These are phyloP conservation scores for Linurgus olivaceus DNA, from an alignment of 2,797 vertebrate species.

Conservation along the genomic window DNA sequence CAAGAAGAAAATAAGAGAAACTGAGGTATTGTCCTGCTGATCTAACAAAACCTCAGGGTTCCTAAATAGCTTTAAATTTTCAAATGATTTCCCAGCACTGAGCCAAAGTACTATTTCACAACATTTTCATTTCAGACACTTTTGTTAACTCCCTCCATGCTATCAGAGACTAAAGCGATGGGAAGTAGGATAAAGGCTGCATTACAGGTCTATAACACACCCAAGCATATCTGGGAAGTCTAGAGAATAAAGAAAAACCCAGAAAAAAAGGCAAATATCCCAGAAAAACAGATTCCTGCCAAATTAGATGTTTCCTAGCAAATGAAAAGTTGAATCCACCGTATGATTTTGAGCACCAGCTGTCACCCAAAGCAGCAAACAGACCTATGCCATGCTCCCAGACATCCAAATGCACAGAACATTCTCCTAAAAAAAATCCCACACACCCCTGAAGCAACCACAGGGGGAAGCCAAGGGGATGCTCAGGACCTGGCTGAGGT, in stretches of 20 bases:
- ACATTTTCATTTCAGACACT: not conserved
- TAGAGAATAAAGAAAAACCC: not conserved
- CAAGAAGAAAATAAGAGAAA: not conserved
- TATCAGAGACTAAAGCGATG: not conserved
- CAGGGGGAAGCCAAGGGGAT: not conserved
- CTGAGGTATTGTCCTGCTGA: not conserved
- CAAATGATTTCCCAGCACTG: not conserved
- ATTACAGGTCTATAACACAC: not conserved
- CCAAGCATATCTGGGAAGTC: not conserved
- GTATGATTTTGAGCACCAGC: not conserved
- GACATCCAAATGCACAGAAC: not conserved
- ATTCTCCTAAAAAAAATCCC: not conserved
- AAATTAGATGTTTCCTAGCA: not conserved
- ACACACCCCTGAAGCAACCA: accelerated
- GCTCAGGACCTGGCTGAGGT: not conserved
- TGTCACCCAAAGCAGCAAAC: not conserved
- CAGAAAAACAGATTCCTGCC: not conserved
- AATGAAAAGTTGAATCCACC: not conserved
- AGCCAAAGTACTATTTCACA: not conserved
- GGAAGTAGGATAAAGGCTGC: not conserved
- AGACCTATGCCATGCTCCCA: not conserved
- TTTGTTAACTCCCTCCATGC: not conserved
- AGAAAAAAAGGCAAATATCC: not conserved
- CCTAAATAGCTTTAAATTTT: not conserved
- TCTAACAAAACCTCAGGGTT: not conserved